Evolutionary conservation across 2,888 invertebrate genomes (phyloP), one percentile per base, ranked within the genome.

Genomic region (Melipona bicolor): DNA sequence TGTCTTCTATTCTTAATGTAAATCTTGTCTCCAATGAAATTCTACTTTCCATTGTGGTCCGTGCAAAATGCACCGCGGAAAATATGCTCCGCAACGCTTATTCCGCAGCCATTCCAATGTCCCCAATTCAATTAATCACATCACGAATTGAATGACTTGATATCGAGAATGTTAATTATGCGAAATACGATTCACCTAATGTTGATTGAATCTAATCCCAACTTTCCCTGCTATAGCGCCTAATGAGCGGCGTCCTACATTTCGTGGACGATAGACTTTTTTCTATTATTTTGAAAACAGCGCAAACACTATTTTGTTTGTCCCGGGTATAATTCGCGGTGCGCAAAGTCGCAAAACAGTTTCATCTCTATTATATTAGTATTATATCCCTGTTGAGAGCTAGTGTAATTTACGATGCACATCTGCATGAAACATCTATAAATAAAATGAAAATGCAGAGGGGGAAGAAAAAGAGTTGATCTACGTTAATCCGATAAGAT

Each of bases 401-500:
- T 52, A 27, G 13, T 52, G 59, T 80, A 82, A 80, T 74, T 82
- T 74, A 80, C 52, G 80, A 36, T 75, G 21, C 50, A 21, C 54
- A 62, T 73, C 56, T 56, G 70, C 19, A 32, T 15, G 56, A 15
- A 52, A 50, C 62, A 27, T 56, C 4, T 64, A 68, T 61, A 74
- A 74, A 74, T 69, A 74, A 74, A 64, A 56, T 1, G 64, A 13
- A 50, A 27, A 11, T 19, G 9, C 43, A 21, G n/a, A 59, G 52
- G 36, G 21, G 21, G 52, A 21, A 52, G 21, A 78, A 70, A 64
- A 52, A 13, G 24, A 21, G 19, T 15, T 13, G 80, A 69, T 69
- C 79, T 80, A 64, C 59, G 81, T 74, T 81, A 74, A 81, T 81
- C 81, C 74, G 74, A 81, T 81, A 81, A 81, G 81, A 81, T 70